These are phyloP conservation scores for Leptogaster cylindrica DNA, from an alignment of 2,888 invertebrate genomes.

Conservation along the genomic window DNA sequence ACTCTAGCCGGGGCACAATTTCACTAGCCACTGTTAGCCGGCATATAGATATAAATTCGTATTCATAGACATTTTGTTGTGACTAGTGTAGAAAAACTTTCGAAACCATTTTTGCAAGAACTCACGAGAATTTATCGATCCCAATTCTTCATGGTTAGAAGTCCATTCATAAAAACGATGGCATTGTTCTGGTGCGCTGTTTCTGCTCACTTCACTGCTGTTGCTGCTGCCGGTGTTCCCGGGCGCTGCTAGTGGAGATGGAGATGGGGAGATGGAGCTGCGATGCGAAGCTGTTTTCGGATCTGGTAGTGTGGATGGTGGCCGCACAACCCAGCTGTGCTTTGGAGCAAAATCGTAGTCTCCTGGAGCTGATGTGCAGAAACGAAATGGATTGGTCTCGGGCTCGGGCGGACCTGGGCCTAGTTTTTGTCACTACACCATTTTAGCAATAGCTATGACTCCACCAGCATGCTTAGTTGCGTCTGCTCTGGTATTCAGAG, in stretches of 20 bases:
- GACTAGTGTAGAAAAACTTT: constrained; percentile 50
- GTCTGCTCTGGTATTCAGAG: background rate
- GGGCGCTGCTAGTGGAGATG: too few relatives aligned
- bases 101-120: constrained; percentile 48
- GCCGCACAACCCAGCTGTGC: background rate
- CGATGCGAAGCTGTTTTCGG: too few relatives aligned
- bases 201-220: constrained; percentile 30
- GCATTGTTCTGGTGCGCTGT: constrained; percentile 53
- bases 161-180: constrained; percentile 62
- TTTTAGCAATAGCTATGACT: constrained; percentile 17
- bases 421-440: constrained; percentile 35
- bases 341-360: background rate
- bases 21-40: constrained; percentile 12
- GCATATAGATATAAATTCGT: constrained; percentile 34
- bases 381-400: constrained; percentile 33
- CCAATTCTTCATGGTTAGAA: constrained; percentile 56
- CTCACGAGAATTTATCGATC: constrained; percentile 60
- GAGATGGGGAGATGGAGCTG: too few relatives aligned
- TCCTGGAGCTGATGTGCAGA: constrained; percentile 13
- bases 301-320: background rate
- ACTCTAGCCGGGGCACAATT: constrained; percentile 11
- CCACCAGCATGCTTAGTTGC: constrained; percentile 29
- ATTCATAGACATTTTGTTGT: constrained; percentile 45
- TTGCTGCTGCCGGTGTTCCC: constrained; percentile 9
- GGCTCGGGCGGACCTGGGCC: constrained; percentile 33